Percentiles rank a stretch among this genome's conserved stretches.
These are phyloP conservation scores for Hoplostethus atlanticus DNA, from an alignment of 2,797 vertebrate genomes.

Conservation along the genomic window DNA sequence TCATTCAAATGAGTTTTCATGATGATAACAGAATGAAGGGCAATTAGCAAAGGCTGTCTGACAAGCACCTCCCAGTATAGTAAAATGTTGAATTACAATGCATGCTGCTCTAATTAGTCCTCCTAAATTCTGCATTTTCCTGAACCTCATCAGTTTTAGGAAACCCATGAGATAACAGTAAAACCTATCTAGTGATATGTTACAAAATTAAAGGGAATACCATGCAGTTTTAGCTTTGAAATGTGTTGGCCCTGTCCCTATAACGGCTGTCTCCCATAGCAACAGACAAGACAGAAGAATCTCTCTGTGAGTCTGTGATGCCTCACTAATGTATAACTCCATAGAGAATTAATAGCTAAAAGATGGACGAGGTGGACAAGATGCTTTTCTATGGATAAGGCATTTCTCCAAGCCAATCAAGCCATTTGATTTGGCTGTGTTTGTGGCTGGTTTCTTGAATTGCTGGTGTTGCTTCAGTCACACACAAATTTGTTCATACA, in stretches of 20 bases:
- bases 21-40: slow-evolving; percentile 10
- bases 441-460: too few species aligned
- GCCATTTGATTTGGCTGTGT: too few species aligned
- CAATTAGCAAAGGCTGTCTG: slow-evolving; percentile 12
- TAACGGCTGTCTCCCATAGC: not conserved
- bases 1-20: not conserved
- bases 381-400: too few species aligned
- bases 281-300: not conserved
- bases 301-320: not conserved
- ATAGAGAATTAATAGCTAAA: not conserved
- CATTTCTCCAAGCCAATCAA: too few species aligned
- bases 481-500: too few species aligned
- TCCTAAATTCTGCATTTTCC: not conserved
- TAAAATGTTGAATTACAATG: slow-evolving; percentile 1
- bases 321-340: not conserved
- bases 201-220: not conserved
- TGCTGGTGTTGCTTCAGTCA: too few species aligned
- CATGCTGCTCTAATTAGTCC: not conserved
- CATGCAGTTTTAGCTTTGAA: not conserved
- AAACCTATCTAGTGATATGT: not conserved
- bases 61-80: slow-evolving; percentile 1
- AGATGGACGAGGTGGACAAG: too few species aligned
- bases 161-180: not conserved
- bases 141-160: not conserved
- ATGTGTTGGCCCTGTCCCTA: not conserved